phyloP scores from a whole-genome alignment of 2,113 vertebrate species.

The Petromus typicus region DNA sequence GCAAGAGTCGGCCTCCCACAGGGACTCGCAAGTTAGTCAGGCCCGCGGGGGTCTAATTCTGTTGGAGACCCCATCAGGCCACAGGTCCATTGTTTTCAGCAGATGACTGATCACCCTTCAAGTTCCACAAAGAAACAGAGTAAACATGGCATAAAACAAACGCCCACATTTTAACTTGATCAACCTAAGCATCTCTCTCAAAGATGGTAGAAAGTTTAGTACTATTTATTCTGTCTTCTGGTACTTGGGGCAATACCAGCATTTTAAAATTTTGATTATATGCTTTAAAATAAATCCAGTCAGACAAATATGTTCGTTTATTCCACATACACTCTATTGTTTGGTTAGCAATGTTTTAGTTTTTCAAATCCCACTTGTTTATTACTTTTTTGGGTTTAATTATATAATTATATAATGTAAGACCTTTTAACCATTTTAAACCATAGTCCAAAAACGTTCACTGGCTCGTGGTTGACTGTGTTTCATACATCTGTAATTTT shows the following conservation, averaged over 20 bases:
- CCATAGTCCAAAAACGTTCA: not conserved
- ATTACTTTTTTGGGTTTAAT: conserved; percentile 21
- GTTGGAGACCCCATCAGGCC: not conserved
- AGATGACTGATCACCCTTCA: not conserved
- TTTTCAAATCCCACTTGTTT: not conserved
- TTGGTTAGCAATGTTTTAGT: not conserved
- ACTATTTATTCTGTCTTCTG: not conserved
- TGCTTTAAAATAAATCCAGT: conserved; percentile 8
- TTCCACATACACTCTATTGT: not conserved
- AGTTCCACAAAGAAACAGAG: not conserved
- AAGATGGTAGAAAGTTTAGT: not conserved
- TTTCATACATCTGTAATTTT: not conserved
- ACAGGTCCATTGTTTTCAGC: not conserved
- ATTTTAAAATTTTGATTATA: not conserved
- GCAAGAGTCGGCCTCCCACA: not conserved
- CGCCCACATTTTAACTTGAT: not conserved
- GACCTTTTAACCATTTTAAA: not conserved
- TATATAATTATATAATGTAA: not conserved
- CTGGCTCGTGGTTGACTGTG: not conserved
- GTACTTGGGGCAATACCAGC: not conserved
- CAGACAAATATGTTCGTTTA: not conserved
- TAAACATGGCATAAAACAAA: not conserved
- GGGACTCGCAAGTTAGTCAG: not conserved
- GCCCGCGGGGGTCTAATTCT: not conserved
- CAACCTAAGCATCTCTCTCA: not conserved